These are phyloP conservation scores for Mormyrus lacerda DNA, from an alignment of 2,113 vertebrate genomes.

Conservation along the genomic window DNA sequence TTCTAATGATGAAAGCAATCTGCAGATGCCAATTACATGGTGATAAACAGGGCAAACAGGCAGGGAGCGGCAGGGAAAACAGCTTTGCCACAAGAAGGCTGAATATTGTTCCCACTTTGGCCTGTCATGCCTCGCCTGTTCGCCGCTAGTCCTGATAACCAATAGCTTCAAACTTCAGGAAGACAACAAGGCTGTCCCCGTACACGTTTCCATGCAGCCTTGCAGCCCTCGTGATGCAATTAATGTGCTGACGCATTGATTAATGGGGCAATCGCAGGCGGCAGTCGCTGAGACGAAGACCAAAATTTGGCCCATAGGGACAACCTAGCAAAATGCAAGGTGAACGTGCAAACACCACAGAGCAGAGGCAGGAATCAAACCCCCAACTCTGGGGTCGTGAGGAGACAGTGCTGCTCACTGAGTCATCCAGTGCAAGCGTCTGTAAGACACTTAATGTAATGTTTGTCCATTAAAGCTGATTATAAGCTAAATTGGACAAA, in stretches of 20 bases:
- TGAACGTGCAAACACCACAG: not conserved
- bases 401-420: not conserved
- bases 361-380: not conserved
- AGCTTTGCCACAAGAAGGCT: not conserved
- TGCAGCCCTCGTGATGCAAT: not conserved
- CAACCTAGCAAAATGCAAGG: not conserved
- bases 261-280: not conserved
- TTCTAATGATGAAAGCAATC: slow-evolving; percentile 54
- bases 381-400: not conserved
- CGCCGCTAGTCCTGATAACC: slow-evolving; percentile 15
- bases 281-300: not conserved
- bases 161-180: slow-evolving; percentile 16
- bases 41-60: slow-evolving; percentile 33
- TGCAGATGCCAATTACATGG: slow-evolving; percentile 32
- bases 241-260: not conserved
- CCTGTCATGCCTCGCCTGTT: not conserved
- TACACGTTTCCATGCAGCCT: not conserved
- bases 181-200: slow-evolving; percentile 18
- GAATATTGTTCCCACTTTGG: slow-evolving; percentile 11
- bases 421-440: not conserved
- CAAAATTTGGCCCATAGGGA: not conserved
- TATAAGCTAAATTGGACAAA: not conserved
- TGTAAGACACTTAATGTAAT: not conserved
- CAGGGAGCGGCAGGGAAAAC: not conserved
- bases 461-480: not conserved